Evolutionary conservation across 2,888 invertebrate genomes (phyloP).

Genomic region (Morpho deidamia): DNA sequence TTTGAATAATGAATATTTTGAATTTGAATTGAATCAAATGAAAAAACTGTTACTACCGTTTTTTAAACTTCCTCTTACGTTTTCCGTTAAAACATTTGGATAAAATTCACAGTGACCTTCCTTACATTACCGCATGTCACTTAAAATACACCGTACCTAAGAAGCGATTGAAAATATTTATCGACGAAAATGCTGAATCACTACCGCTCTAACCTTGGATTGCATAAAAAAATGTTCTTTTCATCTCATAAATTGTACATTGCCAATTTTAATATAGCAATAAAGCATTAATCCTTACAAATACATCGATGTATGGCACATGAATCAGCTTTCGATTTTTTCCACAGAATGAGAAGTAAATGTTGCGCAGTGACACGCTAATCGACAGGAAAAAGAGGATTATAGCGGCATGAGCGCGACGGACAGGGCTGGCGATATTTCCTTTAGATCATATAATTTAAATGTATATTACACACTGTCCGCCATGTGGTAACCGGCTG

Average conservation of each 20-base stretch:
- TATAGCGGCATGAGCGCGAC: conserved; percentile 26
- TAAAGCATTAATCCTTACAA: background rate
- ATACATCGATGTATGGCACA: background rate
- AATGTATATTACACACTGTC: too few species aligned
- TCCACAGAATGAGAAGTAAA: conserved; percentile 2
- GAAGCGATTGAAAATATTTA: background rate
- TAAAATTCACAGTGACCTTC: too few species aligned
- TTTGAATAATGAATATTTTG: too few species aligned
- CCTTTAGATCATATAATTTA: too few species aligned
- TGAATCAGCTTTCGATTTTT: conserved; percentile 6
- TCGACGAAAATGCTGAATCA: background rate
- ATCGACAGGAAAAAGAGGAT: conserved; percentile 48
- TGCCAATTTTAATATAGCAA: background rate
- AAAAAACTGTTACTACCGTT: too few species aligned
- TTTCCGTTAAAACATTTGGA: too few species aligned
- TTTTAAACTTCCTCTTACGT: too few species aligned
- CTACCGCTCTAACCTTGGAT: background rate
- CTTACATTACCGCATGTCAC: too few species aligned
- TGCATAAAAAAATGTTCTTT: background rate
- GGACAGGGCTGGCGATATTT: background rate
- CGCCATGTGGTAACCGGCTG: too few species aligned
- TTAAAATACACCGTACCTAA: background rate
- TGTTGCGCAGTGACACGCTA: conserved; percentile 30
- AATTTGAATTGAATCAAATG: too few species aligned
- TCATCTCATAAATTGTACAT: background rate